Evolutionary conservation across 2,797 vertebrate species (phyloP), one percentile per base, ranked within the genome.

Genomic region (Ptychadena robeensis): DNA sequence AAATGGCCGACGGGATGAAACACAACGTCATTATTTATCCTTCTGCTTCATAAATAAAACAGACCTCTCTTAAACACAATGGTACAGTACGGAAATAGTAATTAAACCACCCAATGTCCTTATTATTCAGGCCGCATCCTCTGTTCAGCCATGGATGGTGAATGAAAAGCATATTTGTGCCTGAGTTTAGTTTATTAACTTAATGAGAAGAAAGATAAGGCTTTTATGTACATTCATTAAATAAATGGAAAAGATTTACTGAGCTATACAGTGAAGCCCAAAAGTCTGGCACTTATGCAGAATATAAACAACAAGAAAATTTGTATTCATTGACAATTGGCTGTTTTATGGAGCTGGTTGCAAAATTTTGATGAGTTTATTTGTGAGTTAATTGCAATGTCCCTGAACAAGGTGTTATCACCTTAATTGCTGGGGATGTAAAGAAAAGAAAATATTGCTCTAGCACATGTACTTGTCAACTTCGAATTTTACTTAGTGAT

Each of bases 1-100:
- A 72, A 48, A 72, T 44, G 79, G 79, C 27, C 53, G 28, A 44
- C 35, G 57, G 79, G 57, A 73, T 63, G 27, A 22, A 80, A n/a
- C 57, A 72, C 76, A 57, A 69, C 65, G 61, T 80, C 44, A 80
- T 80, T 80, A 80, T 71, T 40, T 40, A 63, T 63, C 48, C 66
- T 22, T 57, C 64, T 22, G 25, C 76, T 68, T 28, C 14, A 32
- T 72, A 65, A 80, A 65, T 80, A 80, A 67, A 72, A n/a, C 10
- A 71, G 69, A 28, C 28, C 64, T 72, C 65, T 34, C 40, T 72
- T 64, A 30, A 63, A n/a, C 34, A 44, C 5, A 64, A 80, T 72
- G 28, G 59, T 80, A 61, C 25, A 61, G 59, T 61, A 65, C 64
- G 68, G 32, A 71, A 71, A 80, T 72, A 80, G 69, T 61, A 72